These are phyloP conservation scores for Microplitis demolitor DNA, from an alignment of 1,140 invertebrate species.

Conservation along the genomic window DNA sequence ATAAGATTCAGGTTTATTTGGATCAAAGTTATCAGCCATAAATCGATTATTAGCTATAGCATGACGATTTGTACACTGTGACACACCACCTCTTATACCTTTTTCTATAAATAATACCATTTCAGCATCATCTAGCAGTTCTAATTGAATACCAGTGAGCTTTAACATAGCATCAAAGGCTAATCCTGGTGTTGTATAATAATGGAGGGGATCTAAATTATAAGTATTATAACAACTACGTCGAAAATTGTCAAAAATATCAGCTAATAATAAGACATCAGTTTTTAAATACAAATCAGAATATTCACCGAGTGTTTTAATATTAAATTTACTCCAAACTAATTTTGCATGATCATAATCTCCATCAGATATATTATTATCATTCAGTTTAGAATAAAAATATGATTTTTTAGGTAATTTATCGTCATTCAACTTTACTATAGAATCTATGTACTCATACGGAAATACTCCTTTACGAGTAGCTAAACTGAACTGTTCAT, in stretches of 20 bases:
- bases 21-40: constrained; percentile 51
- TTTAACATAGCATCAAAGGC: neutral
- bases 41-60: constrained; percentile 58
- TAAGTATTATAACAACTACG: constrained; percentile 35
- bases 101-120: constrained; percentile 44
- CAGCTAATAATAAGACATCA: constrained; percentile 32
- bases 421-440: constrained; percentile 39
- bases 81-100: constrained; percentile 48
- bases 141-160: neutral
- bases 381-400: constrained; percentile 47
- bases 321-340: constrained; percentile 51
- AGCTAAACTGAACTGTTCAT: constrained; percentile 24
- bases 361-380: constrained; percentile 37
- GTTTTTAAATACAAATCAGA: constrained; percentile 48
- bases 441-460: constrained; percentile 44
- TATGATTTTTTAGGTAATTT: constrained; percentile 40
- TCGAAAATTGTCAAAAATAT: constrained; percentile 62
- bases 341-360: constrained; percentile 49
- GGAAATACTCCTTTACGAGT: constrained; percentile 33
- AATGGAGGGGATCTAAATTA: constrained; percentile 48
- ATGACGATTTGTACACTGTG: constrained; percentile 48
- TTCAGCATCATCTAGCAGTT: neutral
- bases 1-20: constrained; percentile 42
- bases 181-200: constrained; percentile 33
- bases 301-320: constrained; percentile 51